Percentiles rank a stretch among this genome's conserved stretches.
These are phyloP conservation scores for Orchesella flavescens DNA, from an alignment of 2,888 invertebrate species.

Conservation along the genomic window DNA sequence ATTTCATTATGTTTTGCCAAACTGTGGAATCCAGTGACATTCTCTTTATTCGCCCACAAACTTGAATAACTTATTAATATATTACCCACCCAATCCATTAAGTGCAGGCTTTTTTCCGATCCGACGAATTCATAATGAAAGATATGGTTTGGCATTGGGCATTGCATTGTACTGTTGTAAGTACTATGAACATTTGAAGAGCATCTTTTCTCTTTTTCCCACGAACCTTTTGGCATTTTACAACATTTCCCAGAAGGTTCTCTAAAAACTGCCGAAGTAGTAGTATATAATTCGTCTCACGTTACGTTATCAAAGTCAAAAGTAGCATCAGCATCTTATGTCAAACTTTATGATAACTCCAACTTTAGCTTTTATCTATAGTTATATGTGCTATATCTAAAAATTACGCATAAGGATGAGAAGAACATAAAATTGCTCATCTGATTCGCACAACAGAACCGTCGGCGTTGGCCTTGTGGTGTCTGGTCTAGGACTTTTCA, in stretches of 20 bases:
- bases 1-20: neutral
- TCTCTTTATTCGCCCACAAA: neutral
- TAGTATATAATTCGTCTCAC: neutral
- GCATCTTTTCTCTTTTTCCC: neutral
- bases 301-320: neutral
- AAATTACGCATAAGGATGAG: too few relatives aligned
- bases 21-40: neutral
- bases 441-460: neutral
- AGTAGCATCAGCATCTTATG: neutral
- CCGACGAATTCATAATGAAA: neutral
- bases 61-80: neutral
- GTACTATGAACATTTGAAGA: neutral
- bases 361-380: neutral
- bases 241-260: neutral
- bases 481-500: constrained; percentile 24
- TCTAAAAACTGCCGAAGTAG: neutral
- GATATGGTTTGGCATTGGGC: neutral
- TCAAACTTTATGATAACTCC: neutral
- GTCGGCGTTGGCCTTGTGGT: constrained; percentile 30
- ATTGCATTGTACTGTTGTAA: neutral
- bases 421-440: too few relatives aligned
- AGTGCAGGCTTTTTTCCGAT: neutral
- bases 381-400: neutral
- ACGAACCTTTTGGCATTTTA: neutral
- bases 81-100: neutral